A percentile compares a stretch with the other conserved stretches of the same genome.
These are phyloP conservation scores for Harpagoxenus sublaevis DNA, from an alignment of 2,888 invertebrate species.

Conservation along the genomic window DNA sequence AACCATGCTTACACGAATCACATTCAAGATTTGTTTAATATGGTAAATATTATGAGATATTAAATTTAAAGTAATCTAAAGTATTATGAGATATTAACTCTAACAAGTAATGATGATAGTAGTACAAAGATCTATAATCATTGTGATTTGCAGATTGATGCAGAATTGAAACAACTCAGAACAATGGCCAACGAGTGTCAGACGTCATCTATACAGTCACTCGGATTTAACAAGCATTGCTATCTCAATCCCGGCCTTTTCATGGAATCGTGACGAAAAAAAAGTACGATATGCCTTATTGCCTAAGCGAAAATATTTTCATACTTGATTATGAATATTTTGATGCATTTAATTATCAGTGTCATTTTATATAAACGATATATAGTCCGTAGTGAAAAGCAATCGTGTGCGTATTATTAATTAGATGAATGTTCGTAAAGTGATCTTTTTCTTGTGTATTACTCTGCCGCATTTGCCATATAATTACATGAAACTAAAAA, in stretches of 20 bases:
- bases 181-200: conserved; percentile 75
- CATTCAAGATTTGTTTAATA: conserved; percentile 80
- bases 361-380: background rate
- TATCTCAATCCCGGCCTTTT: conserved; percentile 83
- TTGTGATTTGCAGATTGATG: conserved; percentile 76
- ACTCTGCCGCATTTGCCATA: background rate
- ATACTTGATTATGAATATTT: background rate
- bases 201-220: conserved; percentile 75
- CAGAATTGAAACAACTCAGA: conserved; percentile 74
- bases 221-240: conserved; percentile 82
- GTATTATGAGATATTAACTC: conserved; percentile 11
- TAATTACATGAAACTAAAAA: background rate
- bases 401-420: background rate
- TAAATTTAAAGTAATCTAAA: background rate
- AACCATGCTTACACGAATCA: conserved; percentile 78
- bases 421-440: conserved; percentile 8
- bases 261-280: conserved; percentile 62
- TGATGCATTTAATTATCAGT: conserved; percentile 3
- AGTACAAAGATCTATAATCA: conserved; percentile 15
- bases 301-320: background rate
- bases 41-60: conserved; percentile 72
- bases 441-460: background rate
- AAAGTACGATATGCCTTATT: background rate
- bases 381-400: background rate
- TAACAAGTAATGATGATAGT: background rate